These are phyloP conservation scores for Capromys pilorides DNA, from an alignment of 2,797 vertebrate species.

Conservation along the genomic window DNA sequence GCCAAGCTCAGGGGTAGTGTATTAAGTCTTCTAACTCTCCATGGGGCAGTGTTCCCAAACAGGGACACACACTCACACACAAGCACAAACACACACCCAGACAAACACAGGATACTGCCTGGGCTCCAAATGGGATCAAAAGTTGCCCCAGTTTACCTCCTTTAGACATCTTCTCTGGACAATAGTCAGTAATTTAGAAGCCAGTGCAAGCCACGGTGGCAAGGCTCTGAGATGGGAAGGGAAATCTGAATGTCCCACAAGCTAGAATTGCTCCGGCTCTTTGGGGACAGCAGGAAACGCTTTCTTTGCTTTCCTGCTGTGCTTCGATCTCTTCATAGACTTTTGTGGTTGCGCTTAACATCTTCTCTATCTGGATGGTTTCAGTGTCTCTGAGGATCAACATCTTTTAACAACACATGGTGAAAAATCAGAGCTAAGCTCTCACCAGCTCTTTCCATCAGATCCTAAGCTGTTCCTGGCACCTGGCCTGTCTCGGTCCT, in stretches of 20 bases:
- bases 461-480: background rate
- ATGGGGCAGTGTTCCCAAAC: too few relatives aligned
- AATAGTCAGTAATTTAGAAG: background rate
- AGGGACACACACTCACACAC: background rate
- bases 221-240: too few relatives aligned
- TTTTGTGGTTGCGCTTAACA: too few relatives aligned
- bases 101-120: background rate
- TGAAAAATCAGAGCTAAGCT: background rate
- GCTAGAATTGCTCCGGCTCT: background rate
- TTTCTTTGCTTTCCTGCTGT: background rate
- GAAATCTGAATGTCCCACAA: background rate
- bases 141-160: rapidly evolving
- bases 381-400: background rate
- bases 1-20: too few relatives aligned
- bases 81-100: background rate
- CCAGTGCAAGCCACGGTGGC: background rate
- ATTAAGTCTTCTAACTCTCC: too few relatives aligned
- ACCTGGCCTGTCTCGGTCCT: background rate
- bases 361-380: too few relatives aligned
- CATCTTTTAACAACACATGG: background rate
- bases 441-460: background rate
- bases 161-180: background rate
- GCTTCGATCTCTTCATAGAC: background rate
- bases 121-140: too few relatives aligned
- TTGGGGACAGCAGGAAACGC: background rate